Evolutionary conservation across 2,113 vertebrate species (phyloP).

Genomic region (Epinephelus fuscoguttatus): DNA sequence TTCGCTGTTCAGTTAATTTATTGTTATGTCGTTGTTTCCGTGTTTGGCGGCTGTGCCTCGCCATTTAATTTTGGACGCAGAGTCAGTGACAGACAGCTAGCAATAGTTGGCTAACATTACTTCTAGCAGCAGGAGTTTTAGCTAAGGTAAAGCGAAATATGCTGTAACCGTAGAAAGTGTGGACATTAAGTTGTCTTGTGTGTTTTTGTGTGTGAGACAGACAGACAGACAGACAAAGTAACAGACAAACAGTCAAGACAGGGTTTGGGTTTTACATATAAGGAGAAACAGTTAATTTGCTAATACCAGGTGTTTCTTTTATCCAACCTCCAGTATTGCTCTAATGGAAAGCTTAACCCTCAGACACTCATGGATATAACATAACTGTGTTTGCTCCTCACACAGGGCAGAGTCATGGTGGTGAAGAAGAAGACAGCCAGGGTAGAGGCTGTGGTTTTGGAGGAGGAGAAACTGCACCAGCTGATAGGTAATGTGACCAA

Average conservation of each 20-base stretch:
- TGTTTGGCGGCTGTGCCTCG: background rate
- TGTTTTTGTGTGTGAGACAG: background rate
- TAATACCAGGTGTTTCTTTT: background rate
- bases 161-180: too few relatives aligned
- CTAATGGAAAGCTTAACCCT: too few relatives aligned
- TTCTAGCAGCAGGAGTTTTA: background rate
- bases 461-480: constrained; percentile 83
- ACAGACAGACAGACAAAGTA: background rate
- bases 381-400: background rate
- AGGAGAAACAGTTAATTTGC: background rate
- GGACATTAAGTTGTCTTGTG: too few relatives aligned
- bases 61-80: background rate
- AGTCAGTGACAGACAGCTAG: constrained; percentile 6
- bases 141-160: background rate
- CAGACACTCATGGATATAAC: background rate
- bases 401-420: constrained; percentile 86
- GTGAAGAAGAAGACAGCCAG: constrained; percentile 92
- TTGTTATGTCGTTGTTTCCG: background rate
- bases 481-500: constrained; percentile 83
- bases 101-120: constrained; percentile 23
- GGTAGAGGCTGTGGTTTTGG: constrained; percentile 87
- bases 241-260: background rate
- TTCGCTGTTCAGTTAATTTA: background rate
- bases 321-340: background rate
- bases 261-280: too few relatives aligned